Conservation (phyloP, 2,113 vertebrate species). For the Proterorhinus semilunaris region DNA sequence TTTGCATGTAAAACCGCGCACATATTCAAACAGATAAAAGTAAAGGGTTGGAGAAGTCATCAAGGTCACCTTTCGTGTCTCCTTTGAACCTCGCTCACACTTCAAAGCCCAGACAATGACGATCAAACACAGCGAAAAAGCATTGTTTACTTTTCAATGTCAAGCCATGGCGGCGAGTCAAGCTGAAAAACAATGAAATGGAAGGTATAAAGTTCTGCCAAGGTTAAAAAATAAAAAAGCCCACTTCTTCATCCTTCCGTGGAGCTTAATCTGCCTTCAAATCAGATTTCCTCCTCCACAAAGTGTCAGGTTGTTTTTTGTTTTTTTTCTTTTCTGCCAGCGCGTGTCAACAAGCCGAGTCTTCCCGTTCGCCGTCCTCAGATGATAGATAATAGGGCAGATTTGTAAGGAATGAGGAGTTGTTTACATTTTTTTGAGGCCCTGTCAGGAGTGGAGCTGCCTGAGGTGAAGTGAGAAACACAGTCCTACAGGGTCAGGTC, state of each 20-base stretch:
- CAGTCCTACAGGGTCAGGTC: constrained; percentile 56
- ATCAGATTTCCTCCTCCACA: constrained; percentile 32
- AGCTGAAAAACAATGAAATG: constrained; percentile 11
- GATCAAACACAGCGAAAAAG: constrained; percentile 23
- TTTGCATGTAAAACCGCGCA: neutral
- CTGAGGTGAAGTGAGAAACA: constrained; percentile 64
- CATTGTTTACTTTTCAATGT: constrained; percentile 42
- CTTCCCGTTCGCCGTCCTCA: constrained; percentile 43
- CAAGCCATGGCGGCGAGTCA: constrained; percentile 19
- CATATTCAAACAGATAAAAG: neutral
- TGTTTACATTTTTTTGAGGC: constrained; percentile 67
- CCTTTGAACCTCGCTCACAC: constrained; percentile 49
- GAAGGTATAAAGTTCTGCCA: constrained; percentile 28
- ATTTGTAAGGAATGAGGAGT: constrained; percentile 60
- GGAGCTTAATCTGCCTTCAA: constrained; percentile 40
- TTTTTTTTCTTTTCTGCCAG: constrained; percentile 11
- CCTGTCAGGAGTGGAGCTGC: constrained; percentile 61
- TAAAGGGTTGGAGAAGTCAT: neutral
- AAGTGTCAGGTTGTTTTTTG: constrained; percentile 29
- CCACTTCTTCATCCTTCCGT: constrained; percentile 14
- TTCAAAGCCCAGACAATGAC: constrained; percentile 3
- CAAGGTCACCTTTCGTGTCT: constrained; percentile 54
- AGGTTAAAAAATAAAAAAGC: constrained; percentile 27
- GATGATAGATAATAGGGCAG: constrained; percentile 67
- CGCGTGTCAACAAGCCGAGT: constrained; percentile 45